phyloP scores from a whole-genome alignment of 2,888 invertebrate genomes.

The Ormyrus labotus region DNA sequence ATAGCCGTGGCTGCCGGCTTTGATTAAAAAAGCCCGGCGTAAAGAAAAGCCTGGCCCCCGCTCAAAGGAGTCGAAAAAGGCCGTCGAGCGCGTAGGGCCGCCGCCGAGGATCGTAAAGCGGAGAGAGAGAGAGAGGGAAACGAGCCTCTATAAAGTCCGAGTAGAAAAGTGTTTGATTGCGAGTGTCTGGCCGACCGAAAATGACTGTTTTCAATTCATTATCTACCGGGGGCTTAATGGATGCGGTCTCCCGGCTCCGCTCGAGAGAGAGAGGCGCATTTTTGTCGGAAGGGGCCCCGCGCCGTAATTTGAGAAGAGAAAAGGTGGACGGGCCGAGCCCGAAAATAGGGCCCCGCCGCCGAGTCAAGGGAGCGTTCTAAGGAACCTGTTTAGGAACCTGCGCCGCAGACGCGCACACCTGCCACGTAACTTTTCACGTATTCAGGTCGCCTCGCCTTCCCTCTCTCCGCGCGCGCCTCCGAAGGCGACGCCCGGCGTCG shows the following conservation, averaged over 20 bases:
- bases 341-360: slow-evolving; percentile 3
- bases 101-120: neutral
- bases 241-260: neutral
- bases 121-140: neutral
- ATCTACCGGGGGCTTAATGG: slow-evolving; percentile 26
- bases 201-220: slow-evolving; percentile 27
- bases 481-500: slow-evolving; percentile 13
- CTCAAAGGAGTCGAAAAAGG: neutral
- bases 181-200: slow-evolving; percentile 6
- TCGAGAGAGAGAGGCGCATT: slow-evolving; percentile 3
- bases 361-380: slow-evolving; percentile 12
- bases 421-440: slow-evolving; percentile 56
- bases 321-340: slow-evolving; percentile 7
- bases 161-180: slow-evolving; percentile 24
- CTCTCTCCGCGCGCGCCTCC: neutral
- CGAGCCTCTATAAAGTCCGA: neutral
- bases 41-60: no score
- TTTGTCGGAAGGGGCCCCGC: neutral
- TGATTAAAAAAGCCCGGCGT: slow-evolving; percentile 5
- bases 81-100: neutral
- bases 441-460: slow-evolving; percentile 53
- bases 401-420: slow-evolving; percentile 49
- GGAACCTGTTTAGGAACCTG: slow-evolving; percentile 18
- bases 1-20: neutral
- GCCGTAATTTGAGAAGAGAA: neutral